A percentile compares a stretch with the other conserved stretches of the same genome.
phyloP scores from a whole-genome alignment of 2,797 vertebrate species.

The Trichosurus vulpecula region DNA sequence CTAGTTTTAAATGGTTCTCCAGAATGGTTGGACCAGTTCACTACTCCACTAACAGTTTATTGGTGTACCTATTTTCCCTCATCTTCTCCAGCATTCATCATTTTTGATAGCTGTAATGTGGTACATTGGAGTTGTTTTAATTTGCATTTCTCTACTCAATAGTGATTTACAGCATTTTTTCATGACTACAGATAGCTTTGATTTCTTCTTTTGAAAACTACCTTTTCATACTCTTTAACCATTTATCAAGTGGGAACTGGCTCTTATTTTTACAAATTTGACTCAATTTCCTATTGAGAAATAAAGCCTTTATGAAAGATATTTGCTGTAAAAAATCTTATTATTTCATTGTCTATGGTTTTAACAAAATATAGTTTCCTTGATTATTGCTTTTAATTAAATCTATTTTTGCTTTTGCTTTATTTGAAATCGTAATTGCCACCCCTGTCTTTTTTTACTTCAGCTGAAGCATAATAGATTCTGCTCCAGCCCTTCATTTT shows the following conservation, averaged over 20 bases:
- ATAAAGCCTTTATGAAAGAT: neutral
- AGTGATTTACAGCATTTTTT: too few species aligned
- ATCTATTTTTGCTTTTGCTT: neutral
- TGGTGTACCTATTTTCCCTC: neutral
- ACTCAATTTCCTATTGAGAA: neutral
- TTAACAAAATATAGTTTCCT: neutral
- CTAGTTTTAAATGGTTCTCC: neutral
- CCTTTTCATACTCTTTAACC: neutral
- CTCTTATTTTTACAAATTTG: neutral
- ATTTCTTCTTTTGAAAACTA: too few species aligned
- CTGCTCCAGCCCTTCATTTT: neutral
- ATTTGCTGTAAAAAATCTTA: neutral
- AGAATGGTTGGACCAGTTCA: neutral
- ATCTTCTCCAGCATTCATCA: neutral
- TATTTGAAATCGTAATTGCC: neutral
- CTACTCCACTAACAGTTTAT: neutral
- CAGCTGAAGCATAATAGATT: neutral
- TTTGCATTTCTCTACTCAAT: too few species aligned
- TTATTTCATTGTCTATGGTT: neutral
- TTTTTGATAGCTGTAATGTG: neutral
- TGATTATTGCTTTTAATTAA: neutral
- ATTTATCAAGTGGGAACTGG: neutral
- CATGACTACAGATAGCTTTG: too few species aligned
- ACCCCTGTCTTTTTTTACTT: neutral
- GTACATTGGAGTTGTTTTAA: too few species aligned